Percentiles rank a stretch among this genome's conserved stretches.
Conservation (phyloP, 2,113 vertebrate species). For the Mirounga angustirostris region DNA sequence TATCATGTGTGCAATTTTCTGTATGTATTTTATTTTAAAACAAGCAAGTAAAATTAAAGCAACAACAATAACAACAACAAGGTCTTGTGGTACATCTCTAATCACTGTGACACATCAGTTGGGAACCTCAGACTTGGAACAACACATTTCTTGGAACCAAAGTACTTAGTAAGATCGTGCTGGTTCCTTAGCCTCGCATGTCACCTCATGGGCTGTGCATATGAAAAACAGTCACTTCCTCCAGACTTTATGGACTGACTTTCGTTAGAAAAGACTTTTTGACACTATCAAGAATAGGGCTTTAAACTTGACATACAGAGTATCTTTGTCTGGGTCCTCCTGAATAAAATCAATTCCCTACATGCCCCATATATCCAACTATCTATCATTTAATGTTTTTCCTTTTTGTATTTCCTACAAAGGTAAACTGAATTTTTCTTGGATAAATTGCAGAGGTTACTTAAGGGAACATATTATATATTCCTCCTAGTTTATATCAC, state of each 20-base stretch:
- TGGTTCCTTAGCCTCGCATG: neutral
- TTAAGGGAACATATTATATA: neutral
- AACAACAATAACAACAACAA: neutral
- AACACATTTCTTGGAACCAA: neutral
- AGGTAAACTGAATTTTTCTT: neutral
- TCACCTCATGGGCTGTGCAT: neutral
- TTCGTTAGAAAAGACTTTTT: neutral
- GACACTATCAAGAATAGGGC: neutral
- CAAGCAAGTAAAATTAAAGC: neutral
- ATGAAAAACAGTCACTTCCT: neutral
- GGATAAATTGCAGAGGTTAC: neutral
- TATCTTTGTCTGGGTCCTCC: neutral
- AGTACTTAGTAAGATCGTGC: neutral
- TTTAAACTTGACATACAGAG: neutral
- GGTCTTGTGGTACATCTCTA: neutral
- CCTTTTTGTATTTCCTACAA: neutral
- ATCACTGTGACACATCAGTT: neutral
- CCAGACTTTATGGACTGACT: neutral
- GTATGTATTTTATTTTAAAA: neutral
- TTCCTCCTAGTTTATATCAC: neutral
- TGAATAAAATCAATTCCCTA: neutral
- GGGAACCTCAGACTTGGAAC: neutral
- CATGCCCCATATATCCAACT: neutral
- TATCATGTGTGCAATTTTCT: neutral
- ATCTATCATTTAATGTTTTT: neutral